Percentiles rank a stretch among this genome's conserved stretches.
Evolutionary conservation across 2,113 vertebrate genomes (phyloP).

Genomic region (Catharus fuscescens): DNA sequence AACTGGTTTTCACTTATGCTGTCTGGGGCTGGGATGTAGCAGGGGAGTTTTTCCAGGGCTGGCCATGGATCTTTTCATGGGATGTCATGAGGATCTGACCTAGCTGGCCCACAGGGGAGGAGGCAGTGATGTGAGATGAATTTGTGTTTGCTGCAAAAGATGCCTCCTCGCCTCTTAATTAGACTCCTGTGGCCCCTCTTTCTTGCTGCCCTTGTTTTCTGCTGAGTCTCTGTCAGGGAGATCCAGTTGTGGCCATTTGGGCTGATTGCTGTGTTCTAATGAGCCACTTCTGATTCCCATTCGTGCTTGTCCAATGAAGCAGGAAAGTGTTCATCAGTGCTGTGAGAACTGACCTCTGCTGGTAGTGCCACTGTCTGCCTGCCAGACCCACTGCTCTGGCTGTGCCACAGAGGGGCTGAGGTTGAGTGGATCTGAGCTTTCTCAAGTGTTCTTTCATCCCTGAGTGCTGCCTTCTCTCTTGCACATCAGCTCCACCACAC

Average conservation of each 20-base stretch:
- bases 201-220: neutral
- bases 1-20: neutral
- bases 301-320: neutral
- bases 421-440: neutral
- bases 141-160: neutral
- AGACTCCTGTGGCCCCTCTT: neutral
- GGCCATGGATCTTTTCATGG: neutral
- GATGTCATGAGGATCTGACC: neutral
- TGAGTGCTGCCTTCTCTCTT: neutral
- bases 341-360: neutral
- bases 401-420: accelerated
- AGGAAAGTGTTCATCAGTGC: neutral
- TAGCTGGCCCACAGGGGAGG: neutral
- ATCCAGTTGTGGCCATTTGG: neutral
- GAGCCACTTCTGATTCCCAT: neutral
- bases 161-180: neutral
- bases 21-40: neutral
- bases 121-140: neutral
- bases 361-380: neutral
- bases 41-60: neutral
- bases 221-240: neutral
- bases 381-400: neutral
- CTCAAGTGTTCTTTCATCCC: neutral
- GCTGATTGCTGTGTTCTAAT: neutral
- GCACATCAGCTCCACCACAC: neutral